Base-by-base conservation (phyloP, 2,888 invertebrate species). In the Sclerodermus sp. region DNA sequence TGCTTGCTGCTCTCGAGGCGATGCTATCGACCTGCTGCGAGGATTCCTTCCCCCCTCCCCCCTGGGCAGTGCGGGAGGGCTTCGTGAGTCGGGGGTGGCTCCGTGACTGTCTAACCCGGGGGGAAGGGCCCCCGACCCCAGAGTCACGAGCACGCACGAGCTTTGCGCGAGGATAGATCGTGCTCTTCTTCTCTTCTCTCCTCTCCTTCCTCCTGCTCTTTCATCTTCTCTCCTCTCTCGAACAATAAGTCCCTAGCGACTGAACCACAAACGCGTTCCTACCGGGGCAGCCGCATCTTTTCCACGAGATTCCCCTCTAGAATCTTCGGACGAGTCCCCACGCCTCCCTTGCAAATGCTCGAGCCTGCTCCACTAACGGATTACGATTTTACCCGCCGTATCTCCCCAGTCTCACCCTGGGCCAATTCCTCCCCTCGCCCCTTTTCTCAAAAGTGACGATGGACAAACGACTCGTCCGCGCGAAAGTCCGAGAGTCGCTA, bases 1-100 rank as follows among this genome's bases (percentile, higher is more conserved):
- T 71, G 70, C n/a, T 72, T 68, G 67, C 67, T 73, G 69, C 70
- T 64, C 58, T 8, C 3, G 8, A 23, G 23, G 70, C 68, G 72
- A 74, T 74, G 71, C 64, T 73, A 74, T 74, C 74, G 74, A 71
- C 73, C 71, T 73, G 65, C 67, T 62, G 71, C 71, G 71, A 70
- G 68, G 64, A 72, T 67, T 62, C 66, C 52, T 64, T 65, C 64
- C 62, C 58, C 46, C 56, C 60, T 60, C 55, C 60, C 65, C 57
- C 54, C 47, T 41, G 55, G 53, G 60, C 58, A 62, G 66, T 31
- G 31, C 46, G 45, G 18, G 45, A 45, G 36, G n/a, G 6, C 34
- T 34, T 34, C 34, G 34, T n/a, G 3, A 17, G 23, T 23, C 23
- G 32, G 40, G 70, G 70, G 70, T 70, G 69, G 70, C 67, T 70